Conservation (phyloP, 2,113 vertebrate genomes). For the Baryphthengus martii region DNA sequence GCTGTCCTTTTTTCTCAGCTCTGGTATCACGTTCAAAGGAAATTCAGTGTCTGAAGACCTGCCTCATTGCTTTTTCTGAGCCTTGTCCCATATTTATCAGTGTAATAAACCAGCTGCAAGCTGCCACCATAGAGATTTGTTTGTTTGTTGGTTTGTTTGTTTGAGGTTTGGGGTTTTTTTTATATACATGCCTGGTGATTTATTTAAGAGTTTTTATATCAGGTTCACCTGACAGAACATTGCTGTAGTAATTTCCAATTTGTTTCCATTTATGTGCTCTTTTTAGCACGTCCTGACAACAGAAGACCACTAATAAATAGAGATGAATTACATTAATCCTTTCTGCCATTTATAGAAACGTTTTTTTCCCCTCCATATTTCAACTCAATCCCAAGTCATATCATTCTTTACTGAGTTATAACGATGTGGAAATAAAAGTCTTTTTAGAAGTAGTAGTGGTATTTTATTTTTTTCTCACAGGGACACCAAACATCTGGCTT, state of each 20-base stretch:
- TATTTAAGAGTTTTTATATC: constrained; percentile 39
- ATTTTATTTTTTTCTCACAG: constrained; percentile 52
- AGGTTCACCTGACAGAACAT: constrained; percentile 14
- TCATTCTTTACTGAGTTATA: constrained; percentile 35
- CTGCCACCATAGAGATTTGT: not conserved
- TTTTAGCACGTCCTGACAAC: constrained; percentile 18
- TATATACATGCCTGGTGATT: constrained; percentile 24
- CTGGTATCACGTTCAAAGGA: not conserved
- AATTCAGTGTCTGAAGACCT: not conserved
- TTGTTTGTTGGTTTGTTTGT: not conserved
- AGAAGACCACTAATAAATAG: constrained; percentile 40
- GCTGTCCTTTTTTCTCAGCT: not conserved
- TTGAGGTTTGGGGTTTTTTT: not conserved
- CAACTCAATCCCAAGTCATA: not conserved
- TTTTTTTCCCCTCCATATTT: constrained; percentile 2
- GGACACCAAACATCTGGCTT: constrained; percentile 65
- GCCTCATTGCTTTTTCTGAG: not conserved
- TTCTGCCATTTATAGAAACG: not conserved
- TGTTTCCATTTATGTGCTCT: constrained; percentile 22
- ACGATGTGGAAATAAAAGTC: constrained; percentile 27
- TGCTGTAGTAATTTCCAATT: constrained; percentile 11
- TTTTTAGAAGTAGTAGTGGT: not conserved
- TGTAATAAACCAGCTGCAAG: not conserved
- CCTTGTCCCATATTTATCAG: not conserved
- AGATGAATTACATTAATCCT: constrained; percentile 8